Base-by-base conservation (phyloP, 1,140 invertebrate species). In the Diabrotica virgifera region DNA sequence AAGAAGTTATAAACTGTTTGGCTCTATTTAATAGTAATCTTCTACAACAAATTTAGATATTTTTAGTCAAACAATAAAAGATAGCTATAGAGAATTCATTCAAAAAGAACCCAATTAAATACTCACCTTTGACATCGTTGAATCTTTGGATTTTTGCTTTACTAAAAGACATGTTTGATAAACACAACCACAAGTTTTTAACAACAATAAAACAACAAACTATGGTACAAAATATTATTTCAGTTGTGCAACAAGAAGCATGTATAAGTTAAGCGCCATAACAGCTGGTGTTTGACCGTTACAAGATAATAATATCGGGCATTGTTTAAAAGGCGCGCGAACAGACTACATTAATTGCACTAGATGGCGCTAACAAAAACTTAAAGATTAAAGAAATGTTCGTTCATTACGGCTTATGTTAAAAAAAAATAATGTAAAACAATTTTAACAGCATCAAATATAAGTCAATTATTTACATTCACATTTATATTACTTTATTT, bases 131-230 rank as follows among this genome's bases (percentile, higher is more conserved):
- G 38, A 74, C 65, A 58, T 78, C 76, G 56, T 78, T 79, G 59
- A 79, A 79, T 64, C 77, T 66, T 65, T 74, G 71, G 35, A 79
- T 64, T 72, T 77, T 79, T 6, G 77, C 77, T 74, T 72, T 75
- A 58, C 76, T 68, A 64, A 79, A 79, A 52, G 77, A 78, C 60
- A 62, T 62, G 13, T 62, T 54, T 53, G 46, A 55, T 14, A 55
- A 55, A 14, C 53, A 55, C 13, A 10, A 13, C 53, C 10, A 8
- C 9, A 12, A 8, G 52, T 53, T 53, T 46, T 46, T 46, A 46
- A 46, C n/a, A 46, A 46, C 40, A 46, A 46, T 46, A 46, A 46
- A 46, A 46, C 40, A 46, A 46, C 8, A 10, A 8, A 46, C 40
- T 10, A 46, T 46, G 4, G 8, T n/a, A 46, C n/a, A 8, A 46